phyloP scores from a whole-genome alignment of 2,888 invertebrate species.

The Sturmia bella region DNA sequence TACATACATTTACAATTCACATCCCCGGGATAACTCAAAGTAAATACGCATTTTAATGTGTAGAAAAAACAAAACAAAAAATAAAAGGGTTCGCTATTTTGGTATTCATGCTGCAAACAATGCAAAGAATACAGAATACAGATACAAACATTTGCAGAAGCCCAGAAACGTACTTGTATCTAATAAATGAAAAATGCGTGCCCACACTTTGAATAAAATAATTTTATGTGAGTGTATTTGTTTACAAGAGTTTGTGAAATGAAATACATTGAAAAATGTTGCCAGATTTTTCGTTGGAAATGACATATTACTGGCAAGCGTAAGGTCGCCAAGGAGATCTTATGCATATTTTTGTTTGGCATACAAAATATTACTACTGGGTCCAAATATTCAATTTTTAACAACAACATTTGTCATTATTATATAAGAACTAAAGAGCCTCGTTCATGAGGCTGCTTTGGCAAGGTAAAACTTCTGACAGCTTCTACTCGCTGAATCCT shows the following conservation, averaged over 20 bases:
- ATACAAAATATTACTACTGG: no score
- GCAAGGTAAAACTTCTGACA: no score
- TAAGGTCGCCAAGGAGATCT: no score
- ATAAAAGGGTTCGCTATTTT: slow-evolving; percentile 58
- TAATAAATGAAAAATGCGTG: slow-evolving; percentile 72
- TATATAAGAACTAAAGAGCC: no score
- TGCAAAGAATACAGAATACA: slow-evolving; percentile 4
- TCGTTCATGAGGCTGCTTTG: no score
- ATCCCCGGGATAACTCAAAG: slow-evolving; percentile 43
- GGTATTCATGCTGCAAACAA: slow-evolving; percentile 21
- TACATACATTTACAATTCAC: neutral
- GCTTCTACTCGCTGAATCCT: no score
- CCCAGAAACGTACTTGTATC: neutral
- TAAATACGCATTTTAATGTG: slow-evolving; percentile 55
- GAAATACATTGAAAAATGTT: neutral
- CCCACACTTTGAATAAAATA: slow-evolving; percentile 33
- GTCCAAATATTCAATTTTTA: no score
- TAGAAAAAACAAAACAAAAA: neutral
- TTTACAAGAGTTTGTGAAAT: neutral
- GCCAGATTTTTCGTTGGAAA: neutral
- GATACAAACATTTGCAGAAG: neutral
- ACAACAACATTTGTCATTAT: no score
- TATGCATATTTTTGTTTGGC: no score
- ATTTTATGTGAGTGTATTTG: neutral
- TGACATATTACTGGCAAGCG: no score